These are phyloP conservation scores for Cromileptes altivelis DNA, from an alignment of 2,113 vertebrate species.

Conservation along the genomic window DNA sequence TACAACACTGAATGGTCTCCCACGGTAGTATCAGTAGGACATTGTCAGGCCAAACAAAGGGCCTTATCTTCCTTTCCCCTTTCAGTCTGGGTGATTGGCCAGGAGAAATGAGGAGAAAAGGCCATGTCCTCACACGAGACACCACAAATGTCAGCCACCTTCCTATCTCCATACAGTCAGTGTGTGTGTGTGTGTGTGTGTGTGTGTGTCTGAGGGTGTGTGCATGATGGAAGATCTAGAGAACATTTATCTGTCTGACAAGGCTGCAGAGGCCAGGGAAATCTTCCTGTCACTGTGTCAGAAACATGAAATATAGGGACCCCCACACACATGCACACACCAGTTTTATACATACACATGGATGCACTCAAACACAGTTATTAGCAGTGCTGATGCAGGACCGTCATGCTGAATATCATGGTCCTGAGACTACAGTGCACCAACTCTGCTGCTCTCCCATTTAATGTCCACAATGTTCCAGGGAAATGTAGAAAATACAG, in stretches of 20 bases:
- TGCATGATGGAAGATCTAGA: conserved; percentile 43
- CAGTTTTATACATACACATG: neutral
- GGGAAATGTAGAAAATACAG: neutral
- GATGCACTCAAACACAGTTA: neutral
- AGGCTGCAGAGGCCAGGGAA: conserved; percentile 41
- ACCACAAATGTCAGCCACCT: conserved; percentile 89
- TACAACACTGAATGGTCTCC: conserved; percentile 59
- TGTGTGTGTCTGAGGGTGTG: conserved; percentile 17
- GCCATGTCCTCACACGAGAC: conserved; percentile 88
- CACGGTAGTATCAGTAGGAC: conserved; percentile 86
- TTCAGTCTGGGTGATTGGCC: conserved; percentile 94
- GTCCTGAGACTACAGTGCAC: no score
- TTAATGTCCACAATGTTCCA: neutral
- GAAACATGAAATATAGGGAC: conserved; percentile 13
- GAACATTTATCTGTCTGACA: conserved; percentile 59
- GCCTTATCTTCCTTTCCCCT: conserved; percentile 90
- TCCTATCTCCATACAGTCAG: conserved; percentile 71
- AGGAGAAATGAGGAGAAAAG: conserved; percentile 90
- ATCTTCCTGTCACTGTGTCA: conserved; percentile 52
- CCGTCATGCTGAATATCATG: neutral
- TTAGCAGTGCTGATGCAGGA: neutral
- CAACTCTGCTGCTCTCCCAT: neutral
- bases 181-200: conserved; percentile 15
- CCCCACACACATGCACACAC: neutral
- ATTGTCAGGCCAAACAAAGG: conserved; percentile 92